phyloP scores from a whole-genome alignment of 1,140 invertebrate genomes.

The Hyles vespertilio region DNA sequence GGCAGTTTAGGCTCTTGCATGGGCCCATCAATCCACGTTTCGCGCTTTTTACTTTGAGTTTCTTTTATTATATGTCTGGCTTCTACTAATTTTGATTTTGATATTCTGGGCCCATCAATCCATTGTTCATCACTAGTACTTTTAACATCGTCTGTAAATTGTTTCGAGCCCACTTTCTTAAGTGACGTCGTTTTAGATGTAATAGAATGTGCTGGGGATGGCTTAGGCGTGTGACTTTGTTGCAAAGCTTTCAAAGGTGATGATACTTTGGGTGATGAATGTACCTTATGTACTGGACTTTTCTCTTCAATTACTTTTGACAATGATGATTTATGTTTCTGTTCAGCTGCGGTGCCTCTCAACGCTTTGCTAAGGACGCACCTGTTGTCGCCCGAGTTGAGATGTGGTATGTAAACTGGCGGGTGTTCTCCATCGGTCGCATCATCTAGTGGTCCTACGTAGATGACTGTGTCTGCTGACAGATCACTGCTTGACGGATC shows the following conservation, averaged over 20 bases:
- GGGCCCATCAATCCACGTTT: constrained; percentile 97
- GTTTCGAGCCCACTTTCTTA: constrained; percentile 69
- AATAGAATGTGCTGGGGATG: constrained; percentile 77
- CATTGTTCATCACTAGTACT: constrained; percentile 89
- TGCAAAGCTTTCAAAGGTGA: constrained; percentile 76
- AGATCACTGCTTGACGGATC: constrained; percentile 97
- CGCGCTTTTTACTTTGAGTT: constrained; percentile 84
- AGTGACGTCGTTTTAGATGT: constrained; percentile 78
- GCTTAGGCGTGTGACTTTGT: constrained; percentile 73
- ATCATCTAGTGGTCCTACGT: constrained; percentile 92
- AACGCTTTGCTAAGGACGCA: constrained; percentile 87
- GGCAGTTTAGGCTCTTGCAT: constrained; percentile 65
- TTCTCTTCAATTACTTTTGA: constrained; percentile 77
- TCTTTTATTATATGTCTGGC: constrained; percentile 87
- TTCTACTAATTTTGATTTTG: constrained; percentile 88
- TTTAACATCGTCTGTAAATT: constrained; percentile 60
- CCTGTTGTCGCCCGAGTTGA: constrained; percentile 88
- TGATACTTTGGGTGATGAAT: constrained; percentile 77
- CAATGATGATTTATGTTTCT: constrained; percentile 76
- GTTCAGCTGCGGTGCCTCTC: constrained; percentile 84
- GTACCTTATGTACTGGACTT: constrained; percentile 77
- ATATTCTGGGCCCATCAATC: constrained; percentile 95
- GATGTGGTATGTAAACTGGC: constrained; percentile 89
- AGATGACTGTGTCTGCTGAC: constrained; percentile 97
- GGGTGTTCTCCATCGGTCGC: constrained; percentile 95